Evolutionary conservation across 2,797 vertebrate genomes (phyloP).

Genomic region (Pipistrellus nathusii): DNA sequence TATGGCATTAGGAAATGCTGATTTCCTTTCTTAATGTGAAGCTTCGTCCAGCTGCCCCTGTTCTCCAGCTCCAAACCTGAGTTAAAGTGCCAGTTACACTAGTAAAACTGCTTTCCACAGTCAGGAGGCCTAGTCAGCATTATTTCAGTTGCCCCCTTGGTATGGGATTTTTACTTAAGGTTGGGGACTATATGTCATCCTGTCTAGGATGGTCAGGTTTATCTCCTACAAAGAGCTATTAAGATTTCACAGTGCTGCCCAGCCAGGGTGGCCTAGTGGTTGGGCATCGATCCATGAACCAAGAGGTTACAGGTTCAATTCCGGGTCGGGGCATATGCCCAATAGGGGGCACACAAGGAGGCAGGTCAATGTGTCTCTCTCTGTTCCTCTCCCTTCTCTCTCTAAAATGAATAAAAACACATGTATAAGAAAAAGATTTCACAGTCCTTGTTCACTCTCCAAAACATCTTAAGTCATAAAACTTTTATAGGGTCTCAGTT

Average conservation of each 20-base stretch:
- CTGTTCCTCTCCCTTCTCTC: neutral
- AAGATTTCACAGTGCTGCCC: neutral
- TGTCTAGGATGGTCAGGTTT: neutral
- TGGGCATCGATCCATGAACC: neutral
- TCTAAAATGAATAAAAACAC: neutral
- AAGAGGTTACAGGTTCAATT: neutral
- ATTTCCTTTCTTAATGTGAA: constrained; percentile 28
- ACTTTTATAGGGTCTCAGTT: neutral
- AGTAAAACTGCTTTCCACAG: neutral
- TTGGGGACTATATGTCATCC: neutral
- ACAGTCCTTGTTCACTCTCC: neutral
- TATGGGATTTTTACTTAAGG: neutral
- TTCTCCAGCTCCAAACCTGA: neutral
- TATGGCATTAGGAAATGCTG: neutral
- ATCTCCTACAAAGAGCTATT: neutral
- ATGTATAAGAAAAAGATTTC: neutral
- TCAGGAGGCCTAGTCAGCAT: neutral
- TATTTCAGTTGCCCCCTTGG: neutral
- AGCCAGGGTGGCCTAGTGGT: neutral
- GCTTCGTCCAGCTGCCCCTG: neutral
- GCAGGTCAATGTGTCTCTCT: neutral
- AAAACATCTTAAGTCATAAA: neutral
- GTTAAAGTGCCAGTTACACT: constrained; percentile 57
- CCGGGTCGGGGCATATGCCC: neutral
- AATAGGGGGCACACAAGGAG: neutral